Base-by-base conservation (phyloP, 1,140 invertebrate species). In the Drosophila mojavensis region DNA sequence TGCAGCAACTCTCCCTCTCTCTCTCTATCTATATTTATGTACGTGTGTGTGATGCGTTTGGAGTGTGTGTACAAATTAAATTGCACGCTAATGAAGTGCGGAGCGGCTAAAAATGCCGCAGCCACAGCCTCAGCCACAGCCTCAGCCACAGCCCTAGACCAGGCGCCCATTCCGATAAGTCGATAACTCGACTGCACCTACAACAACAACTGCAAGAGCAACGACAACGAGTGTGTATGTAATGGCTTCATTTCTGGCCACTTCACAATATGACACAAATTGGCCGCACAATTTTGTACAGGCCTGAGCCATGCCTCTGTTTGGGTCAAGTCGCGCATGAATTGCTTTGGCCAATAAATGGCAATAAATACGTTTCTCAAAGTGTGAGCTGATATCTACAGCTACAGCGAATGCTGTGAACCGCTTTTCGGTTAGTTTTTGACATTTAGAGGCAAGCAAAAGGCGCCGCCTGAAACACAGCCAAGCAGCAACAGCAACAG, bases 51-150 rank as follows among this genome's bases (percentile, higher is more conserved):
- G 20, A 59, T 45, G 71, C 50, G 60, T 60, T 36, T 76, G 54
- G 56, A 84, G 78, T 79, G 78, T 85, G 82, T 88, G 84, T 89
- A 78, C 84, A 89, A 89, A 89, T 88, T 83, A 82, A 88, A 88
- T 89, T 90, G 81, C 81, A 81, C 84, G 85, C 81, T 89, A 90
- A 89, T 89, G 85, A 88, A 88, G 84, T 88, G 51, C 50, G 74
- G 59, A 50, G 48, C 55, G 61, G 13, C 9, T 39, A 43, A 20
- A 41, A 9, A 53, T n/a, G 11, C 17, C 48, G 39, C 9, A 11
- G 24, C 33, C 30, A 26, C 59, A 39, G 17, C 17, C 17, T 0
- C 17, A 17, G 50, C 45, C 66, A 55, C 30, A 60, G 17, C 17
- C 17, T 0, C 17, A 17, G 50, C 45, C 66, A 55, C 30, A 60